These are phyloP conservation scores for Machimus rusticus DNA, from an alignment of 2,888 invertebrate species.

Conservation along the genomic window DNA sequence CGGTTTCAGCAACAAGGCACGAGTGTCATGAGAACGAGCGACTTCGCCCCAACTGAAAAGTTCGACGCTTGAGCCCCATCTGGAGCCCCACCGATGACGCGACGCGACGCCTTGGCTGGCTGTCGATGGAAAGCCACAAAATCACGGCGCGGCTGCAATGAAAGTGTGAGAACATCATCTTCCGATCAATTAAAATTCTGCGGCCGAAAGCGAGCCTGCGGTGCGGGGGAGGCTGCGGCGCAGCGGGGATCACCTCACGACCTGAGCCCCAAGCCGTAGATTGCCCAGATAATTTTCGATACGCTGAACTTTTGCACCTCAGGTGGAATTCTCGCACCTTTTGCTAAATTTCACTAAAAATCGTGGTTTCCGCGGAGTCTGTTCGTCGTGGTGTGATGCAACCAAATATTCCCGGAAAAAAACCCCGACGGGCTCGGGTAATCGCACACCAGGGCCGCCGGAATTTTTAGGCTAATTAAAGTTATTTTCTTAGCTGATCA, in stretches of 20 bases:
- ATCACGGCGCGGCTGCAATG: not conserved
- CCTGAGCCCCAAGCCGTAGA: not conserved
- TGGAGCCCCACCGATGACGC: too few relatives aligned
- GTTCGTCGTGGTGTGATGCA: not conserved
- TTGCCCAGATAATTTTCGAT: not conserved
- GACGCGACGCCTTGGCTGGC: not conserved
- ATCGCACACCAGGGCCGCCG: not conserved
- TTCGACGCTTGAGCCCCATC: not conserved
- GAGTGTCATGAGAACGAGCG: not conserved
- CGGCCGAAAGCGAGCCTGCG: not conserved
- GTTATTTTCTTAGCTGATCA: conserved; percentile 9
- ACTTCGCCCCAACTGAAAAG: not conserved
- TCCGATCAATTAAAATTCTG: conserved; percentile 21
- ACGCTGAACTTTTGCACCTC: conserved; percentile 13
- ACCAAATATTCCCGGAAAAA: not conserved
- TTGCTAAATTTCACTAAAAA: conserved; percentile 8
- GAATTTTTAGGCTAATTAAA: not conserved
- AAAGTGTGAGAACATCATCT: conserved; percentile 31
- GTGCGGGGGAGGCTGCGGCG: not conserved
- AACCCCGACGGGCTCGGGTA: not conserved
- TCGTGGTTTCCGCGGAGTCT: not conserved
- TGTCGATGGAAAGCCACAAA: not conserved
- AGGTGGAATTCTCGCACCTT: conserved; percentile 19
- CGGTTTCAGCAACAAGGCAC: not conserved
- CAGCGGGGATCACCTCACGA: conserved; percentile 7